Base-by-base conservation (phyloP, 2,113 vertebrate genomes). In the Odocoileus virginianus region DNA sequence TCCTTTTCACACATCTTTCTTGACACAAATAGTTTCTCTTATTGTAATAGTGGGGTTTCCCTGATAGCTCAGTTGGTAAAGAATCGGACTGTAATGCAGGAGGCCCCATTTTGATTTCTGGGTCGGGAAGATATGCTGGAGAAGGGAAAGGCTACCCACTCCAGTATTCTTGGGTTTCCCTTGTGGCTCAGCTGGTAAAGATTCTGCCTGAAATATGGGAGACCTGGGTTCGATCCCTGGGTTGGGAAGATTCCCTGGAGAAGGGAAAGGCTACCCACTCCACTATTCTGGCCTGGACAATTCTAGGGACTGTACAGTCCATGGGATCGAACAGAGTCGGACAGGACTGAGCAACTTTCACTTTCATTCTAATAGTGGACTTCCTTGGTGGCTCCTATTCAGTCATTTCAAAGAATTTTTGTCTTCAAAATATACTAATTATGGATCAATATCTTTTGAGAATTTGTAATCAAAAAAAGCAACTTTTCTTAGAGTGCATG, bases 341-440 rank as follows among this genome's bases (percentile, higher is more conserved):
- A 71, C n/a, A 71, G 2, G 67, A 71, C 67, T 71, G 67, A 71
- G 21, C 6, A 19, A 23, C 5, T 71, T 36, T 23, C n/a, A 71
- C 67, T 40, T 71, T 71, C 67, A 3, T 71, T 71, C 19, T 40
- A 71, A 71, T 12, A 71, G 10, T 71, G 67, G n/a, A 9, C 64
- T 36, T 67, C 17, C 21, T 40, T 36, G 36, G 71, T 76, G 12
- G 23, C 36, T 76, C 71, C 36, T 52, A n/a, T 19, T 67, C n/a
- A 94, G 23, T 27, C 16, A 87, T 78, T 67, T 23, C n/a, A 88
- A 88, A 79, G 5, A 71, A 60, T 54, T 91, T 85, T 40, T 96
- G 14, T 81, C 45, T 93, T 97, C 50, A 93, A 88, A 95, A 52
- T 57, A 71, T 40, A 23, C 25, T 83, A 64, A 82, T 47, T 19